A percentile compares a stretch with the other conserved stretches of the same genome.
These are phyloP conservation scores for Tachyglossus aculeatus DNA, from an alignment of 2,797 vertebrate species.

Conservation along the genomic window DNA sequence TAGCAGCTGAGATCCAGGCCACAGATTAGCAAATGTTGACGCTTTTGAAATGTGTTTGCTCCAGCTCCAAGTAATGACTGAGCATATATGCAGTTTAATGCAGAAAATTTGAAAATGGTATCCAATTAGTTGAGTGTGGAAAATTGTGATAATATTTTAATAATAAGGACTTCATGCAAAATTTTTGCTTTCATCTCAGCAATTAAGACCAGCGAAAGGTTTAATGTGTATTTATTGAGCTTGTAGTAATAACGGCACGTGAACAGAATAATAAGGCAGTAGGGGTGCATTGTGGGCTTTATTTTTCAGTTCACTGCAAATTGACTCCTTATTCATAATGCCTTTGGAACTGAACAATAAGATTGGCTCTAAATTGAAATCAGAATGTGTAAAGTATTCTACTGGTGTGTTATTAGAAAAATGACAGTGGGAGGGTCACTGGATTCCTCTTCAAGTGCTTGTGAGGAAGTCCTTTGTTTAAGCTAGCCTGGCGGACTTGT, in stretches of 20 bases:
- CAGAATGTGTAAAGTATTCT: slow-evolving; percentile 26
- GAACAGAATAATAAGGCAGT: slow-evolving; percentile 8
- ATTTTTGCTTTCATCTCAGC: slow-evolving; percentile 33
- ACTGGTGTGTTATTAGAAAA: slow-evolving; percentile 18
- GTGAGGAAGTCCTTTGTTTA: slow-evolving; percentile 14
- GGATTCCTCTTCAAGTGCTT: slow-evolving; percentile 38
- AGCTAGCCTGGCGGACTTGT: not conserved
- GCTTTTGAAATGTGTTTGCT: not conserved
- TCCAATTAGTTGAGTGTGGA: slow-evolving; percentile 21
- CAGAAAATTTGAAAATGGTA: slow-evolving; percentile 29
- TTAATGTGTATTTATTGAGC: slow-evolving; percentile 41
- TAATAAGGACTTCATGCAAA: slow-evolving; percentile 25
- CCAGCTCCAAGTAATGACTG: not conserved
- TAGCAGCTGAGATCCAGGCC: not conserved
- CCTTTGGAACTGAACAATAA: slow-evolving; percentile 13
- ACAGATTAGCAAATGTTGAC: not conserved
- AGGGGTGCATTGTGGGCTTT: not conserved
- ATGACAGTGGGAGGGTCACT: slow-evolving; percentile 8
- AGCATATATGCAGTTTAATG: not conserved
- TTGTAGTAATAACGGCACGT: not conserved
- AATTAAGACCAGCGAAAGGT: slow-evolving; percentile 22
- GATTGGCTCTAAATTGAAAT: slow-evolving; percentile 40
- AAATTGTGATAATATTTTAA: slow-evolving; percentile 36
- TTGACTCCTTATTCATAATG: slow-evolving; percentile 15
- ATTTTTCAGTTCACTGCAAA: slow-evolving; percentile 27